Conservation (phyloP, 2,113 vertebrate species). For the Tursiops truncatus region DNA sequence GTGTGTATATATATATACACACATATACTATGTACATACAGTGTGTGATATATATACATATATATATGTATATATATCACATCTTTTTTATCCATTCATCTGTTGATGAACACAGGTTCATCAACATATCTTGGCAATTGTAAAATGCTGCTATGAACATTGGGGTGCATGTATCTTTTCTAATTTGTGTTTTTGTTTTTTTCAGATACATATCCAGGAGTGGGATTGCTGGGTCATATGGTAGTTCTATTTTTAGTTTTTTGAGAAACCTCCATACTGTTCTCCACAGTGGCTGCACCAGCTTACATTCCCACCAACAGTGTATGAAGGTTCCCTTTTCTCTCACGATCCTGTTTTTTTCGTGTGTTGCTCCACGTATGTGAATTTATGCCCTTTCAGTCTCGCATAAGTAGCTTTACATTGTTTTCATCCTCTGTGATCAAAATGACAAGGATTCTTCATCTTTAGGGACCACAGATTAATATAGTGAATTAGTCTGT, state of each 20-base stretch:
- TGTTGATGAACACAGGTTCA: neutral
- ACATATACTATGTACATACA: too few relatives aligned
- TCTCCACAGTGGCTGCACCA: neutral
- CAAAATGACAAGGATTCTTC: neutral
- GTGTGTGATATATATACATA: neutral
- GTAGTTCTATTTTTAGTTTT: neutral
- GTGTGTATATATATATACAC: neutral
- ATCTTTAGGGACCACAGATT: neutral
- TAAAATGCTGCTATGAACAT: neutral
- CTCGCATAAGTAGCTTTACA: neutral
- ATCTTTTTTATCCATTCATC: neutral
- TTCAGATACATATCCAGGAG: neutral
- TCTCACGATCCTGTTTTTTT: neutral
- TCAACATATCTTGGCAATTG: neutral
- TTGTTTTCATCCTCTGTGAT: neutral
- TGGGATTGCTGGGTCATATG: neutral
- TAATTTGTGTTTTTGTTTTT: neutral
- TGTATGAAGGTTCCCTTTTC: neutral
- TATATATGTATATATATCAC: neutral
- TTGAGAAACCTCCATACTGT: neutral
- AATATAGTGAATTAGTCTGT: neutral
- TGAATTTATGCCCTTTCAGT: neutral
- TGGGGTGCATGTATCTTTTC: neutral
- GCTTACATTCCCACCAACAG: neutral
- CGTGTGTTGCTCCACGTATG: neutral